Evolutionary conservation across 2,797 vertebrate species (phyloP), one percentile per base, ranked within the genome.

Genomic region (Chromis chromis): DNA sequence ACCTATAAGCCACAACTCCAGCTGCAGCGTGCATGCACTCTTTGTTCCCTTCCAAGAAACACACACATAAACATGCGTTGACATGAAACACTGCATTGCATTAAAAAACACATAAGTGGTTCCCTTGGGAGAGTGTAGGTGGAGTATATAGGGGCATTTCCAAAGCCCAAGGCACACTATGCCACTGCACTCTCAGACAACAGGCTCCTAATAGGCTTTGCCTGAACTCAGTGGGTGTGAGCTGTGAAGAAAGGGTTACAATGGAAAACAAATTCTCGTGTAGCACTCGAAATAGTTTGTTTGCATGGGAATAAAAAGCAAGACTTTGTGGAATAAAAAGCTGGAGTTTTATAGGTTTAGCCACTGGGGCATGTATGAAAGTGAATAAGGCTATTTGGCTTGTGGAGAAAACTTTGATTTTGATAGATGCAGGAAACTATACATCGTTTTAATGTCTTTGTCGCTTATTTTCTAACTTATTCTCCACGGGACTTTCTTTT

Each of bases 151-250:
- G 36, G 55, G 58, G 40, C 16, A 54, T 78, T 79, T 87, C 44
- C 53, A 65, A 56, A 81, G 72, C 77, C 64, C 24, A 40, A 61
- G 60, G 83, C 65, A 5, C 61, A 53, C 22, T 11, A 72, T 70
- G 65, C 76, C 69, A 57, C 55, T 58, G 65, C 49, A 66, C 46
- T 83, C 58, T 40, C 3, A 77, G 67, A 74, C 66, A 79, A 79
- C 61, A 65, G 40, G 36, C 68, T 75, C 36, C 25, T 76, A 68
- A 68, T 68, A 69, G 55, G 78, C 75, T 78, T 86, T 72, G 13
- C 57, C 58, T 79, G 64, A 76, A 82, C 62, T 82, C 77, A 31
- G 82, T 83, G 61, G 76, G 86, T 82, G 86, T 70, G 49, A 67
- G 67, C 28, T 24, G 44, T 70, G 22, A 25, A 75, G 52, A 77